Base-by-base conservation (phyloP, 1,140 invertebrate species). In the Oedothorax gibbosus region DNA sequence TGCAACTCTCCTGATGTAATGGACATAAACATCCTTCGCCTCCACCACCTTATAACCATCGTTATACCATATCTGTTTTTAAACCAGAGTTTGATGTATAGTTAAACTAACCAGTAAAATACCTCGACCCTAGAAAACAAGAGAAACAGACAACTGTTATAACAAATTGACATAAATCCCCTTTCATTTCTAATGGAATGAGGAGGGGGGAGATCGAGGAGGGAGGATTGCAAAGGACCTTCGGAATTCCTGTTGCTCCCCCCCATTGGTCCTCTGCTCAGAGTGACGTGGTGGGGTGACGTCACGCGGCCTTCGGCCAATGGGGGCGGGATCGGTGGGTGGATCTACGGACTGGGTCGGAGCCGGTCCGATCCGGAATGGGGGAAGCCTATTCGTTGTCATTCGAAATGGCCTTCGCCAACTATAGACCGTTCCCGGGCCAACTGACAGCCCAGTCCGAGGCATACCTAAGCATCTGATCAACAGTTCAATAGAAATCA, bases 321-420 rank as follows among this genome's bases (percentile, higher is more conserved):
- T 83, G 81, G 81, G 81, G 81, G 81, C 81, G 81, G 81, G 81
- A 49, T 75, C 81, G 81, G 81, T 83, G 81, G 81, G 81, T 75
- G 81, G 81, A 83, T 65, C 81, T 83, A 75, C 60, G 81, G 81
- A 64, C 81, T 50, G 68, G 53, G 79, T 68, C 72, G 72, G 68
- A 56, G 68, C 79, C 57, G 81, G 81, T 83, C 81, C 81, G 81
- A 82, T 82, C 73, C 65, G 79, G 79, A 72, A 73, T 62, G 81
- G 81, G 81, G 78, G 66, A 83, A 83, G 81, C 81, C 81, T 83
- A 83, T 83, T 83, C 81, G 81, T 83, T 83, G 81, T 83, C 81
- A 83, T 83, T 83, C 60, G 81, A 66, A 83, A 83, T 83, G 71
- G 71, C 62, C 69, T 72, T 75, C 81, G 81, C 81, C 81, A 83